These are phyloP conservation scores for Noctua janthina DNA, from an alignment of 2,888 invertebrate genomes.

Conservation along the genomic window DNA sequence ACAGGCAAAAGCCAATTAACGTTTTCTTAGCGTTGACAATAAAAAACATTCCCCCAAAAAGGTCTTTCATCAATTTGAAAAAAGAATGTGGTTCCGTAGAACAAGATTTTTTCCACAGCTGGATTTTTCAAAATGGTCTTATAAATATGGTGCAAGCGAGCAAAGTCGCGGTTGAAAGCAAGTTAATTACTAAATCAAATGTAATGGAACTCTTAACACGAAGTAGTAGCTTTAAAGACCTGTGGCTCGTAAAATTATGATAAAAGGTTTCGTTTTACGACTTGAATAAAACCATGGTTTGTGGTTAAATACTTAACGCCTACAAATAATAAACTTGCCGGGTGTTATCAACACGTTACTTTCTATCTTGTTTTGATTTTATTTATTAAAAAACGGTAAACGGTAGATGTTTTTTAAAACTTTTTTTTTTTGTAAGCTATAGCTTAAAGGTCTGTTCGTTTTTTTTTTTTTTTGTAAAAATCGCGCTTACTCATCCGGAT, in stretches of 20 bases:
- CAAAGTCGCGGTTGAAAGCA: conserved; percentile 56
- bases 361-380: conserved; percentile 18
- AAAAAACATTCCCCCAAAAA: conserved; percentile 29
- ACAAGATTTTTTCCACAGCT: background rate
- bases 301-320: conserved; percentile 80
- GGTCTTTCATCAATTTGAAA: background rate
- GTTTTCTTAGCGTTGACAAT: conserved; percentile 20
- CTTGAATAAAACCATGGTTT: conserved; percentile 82
- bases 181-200: conserved; percentile 80
- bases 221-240: conserved; percentile 83
- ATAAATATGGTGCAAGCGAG: background rate
- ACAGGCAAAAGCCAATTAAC: conserved; percentile 43
- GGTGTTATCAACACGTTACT: conserved; percentile 54
- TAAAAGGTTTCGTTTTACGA: conserved; percentile 86
- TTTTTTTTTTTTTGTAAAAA: too few species aligned
- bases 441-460: background rate
- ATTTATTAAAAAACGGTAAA: conserved; percentile 14
- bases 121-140: background rate
- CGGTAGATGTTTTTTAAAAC: fast-evolving
- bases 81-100: conserved; percentile 5
- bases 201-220: conserved; percentile 80
- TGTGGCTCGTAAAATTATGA: conserved; percentile 85
- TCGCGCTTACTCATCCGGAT: background rate
- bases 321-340: conserved; percentile 70
- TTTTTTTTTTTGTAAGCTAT: too few species aligned